Evolutionary conservation across 2,113 vertebrate genomes (phyloP).

Genomic region (Formicarius rufipectus): DNA sequence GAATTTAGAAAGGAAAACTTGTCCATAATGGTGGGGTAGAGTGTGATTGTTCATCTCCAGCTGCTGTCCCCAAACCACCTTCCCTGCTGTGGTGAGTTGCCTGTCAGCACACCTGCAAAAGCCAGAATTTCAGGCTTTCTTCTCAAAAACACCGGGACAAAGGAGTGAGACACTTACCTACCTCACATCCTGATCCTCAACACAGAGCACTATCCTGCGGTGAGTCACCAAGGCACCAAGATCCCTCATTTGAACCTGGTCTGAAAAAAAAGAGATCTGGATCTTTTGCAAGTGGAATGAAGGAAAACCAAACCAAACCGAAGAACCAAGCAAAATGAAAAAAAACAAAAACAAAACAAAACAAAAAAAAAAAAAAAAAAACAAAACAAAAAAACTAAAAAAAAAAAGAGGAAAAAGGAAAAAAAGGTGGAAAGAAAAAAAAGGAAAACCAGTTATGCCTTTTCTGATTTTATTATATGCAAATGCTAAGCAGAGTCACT

Average conservation of each 20-base stretch:
- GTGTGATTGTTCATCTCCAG: background rate
- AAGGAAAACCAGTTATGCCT: background rate
- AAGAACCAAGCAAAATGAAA: too few species aligned
- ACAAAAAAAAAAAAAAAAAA: too few species aligned
- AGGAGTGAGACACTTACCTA: background rate
- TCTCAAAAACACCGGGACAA: background rate
- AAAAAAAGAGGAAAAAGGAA: too few species aligned
- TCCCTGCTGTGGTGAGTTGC: background rate
- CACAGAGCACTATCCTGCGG: background rate
- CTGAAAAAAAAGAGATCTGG: background rate
- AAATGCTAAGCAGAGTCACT: background rate
- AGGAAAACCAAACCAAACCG: background rate
- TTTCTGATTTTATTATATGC: background rate
- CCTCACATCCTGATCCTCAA: background rate
- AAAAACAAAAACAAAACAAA: too few species aligned
- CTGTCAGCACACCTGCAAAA: background rate
- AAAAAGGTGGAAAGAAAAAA: rapidly evolving
- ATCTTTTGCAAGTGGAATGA: background rate
- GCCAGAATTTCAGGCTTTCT: background rate
- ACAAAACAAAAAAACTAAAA: too few species aligned
- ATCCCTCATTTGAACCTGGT: background rate
- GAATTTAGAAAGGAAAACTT: background rate
- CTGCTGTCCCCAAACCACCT: background rate
- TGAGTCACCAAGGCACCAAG: background rate
- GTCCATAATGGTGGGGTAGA: background rate